Base-by-base conservation (phyloP, 2,113 vertebrate species). In the Eulemur macaco region DNA sequence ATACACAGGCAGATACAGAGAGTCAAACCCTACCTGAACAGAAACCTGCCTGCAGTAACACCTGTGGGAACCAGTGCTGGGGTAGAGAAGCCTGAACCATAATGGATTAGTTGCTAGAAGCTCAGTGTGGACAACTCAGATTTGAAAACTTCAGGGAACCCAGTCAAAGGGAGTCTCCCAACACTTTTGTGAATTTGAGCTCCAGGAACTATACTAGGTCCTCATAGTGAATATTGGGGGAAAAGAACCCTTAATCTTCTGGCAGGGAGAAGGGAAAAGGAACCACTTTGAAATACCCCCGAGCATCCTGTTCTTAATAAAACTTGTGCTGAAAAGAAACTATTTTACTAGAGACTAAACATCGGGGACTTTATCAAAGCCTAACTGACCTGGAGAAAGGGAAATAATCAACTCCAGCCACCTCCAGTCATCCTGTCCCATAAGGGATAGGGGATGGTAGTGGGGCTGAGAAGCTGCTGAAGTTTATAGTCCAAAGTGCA, bases 91-190 rank as follows among this genome's bases (percentile, higher is more conserved):
- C 29, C 17, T 7, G 14, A 81, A 80, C 18, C 27, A 1, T 69
- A 52, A 50, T 13, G 21, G 77, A 58, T 25, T 25, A 82, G 9
- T 68, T 54, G 25, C 63, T 60, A 10, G n/a, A 78, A 9, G 5
- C 34, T 74, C 50, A 69, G 50, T 23, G 20, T 52, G 20, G 18
- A 54, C 31, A 92, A 25, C 25, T 17, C 6, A 39, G 11, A 66
- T 15, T 42, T n/a, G 31, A 78, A 42, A 64, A 17, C n/a, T 71
- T 34, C 54, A 31, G 21, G 42, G 15, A 1, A 42, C 18, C 4
- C 25, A 15, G 34, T 20, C 29, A 76, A 37, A 6, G n/a, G 11
- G 13, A 6, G 6, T 1, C 20, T 8, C 8, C 5, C 8, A 6
- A 31, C 25, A 69, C 18, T 81, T 47, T 83, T 21, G 11, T 69